Evolutionary conservation across 2,888 invertebrate genomes (phyloP).

Genomic region (Cephus pulcher): DNA sequence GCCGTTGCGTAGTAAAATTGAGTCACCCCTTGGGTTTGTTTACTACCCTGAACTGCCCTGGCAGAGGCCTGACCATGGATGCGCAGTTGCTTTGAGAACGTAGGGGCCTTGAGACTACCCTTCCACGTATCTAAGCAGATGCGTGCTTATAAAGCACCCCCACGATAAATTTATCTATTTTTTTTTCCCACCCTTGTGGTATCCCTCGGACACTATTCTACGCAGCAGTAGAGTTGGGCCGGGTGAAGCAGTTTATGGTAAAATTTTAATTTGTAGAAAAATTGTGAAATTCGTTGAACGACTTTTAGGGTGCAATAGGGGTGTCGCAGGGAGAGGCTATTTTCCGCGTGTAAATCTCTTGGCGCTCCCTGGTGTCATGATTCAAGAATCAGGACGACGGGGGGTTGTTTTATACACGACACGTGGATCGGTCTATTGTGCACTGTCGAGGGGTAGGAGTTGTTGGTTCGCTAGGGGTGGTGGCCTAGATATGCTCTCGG

Average conservation of each 20-base stretch:
- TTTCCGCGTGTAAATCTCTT: neutral
- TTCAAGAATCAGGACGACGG: neutral
- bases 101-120: neutral
- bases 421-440: slow-evolving; percentile 27
- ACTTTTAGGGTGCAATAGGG: neutral
- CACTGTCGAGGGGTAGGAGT: slow-evolving; percentile 9
- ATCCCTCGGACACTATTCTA: neutral
- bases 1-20: neutral
- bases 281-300: too few species aligned
- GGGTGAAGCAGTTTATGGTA: too few species aligned
- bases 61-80: neutral
- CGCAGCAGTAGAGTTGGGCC: neutral
- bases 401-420: neutral
- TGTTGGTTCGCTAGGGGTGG: slow-evolving; percentile 29
- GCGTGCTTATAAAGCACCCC: neutral
- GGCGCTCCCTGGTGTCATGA: neutral
- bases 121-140: neutral
- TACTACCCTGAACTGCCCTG: neutral
- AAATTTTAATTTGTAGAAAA: neutral
- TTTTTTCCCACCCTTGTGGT: neutral
- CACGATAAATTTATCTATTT: neutral
- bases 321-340: neutral
- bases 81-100: neutral
- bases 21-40: neutral
- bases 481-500: slow-evolving; percentile 59